Base-by-base conservation (phyloP, 2,113 vertebrate species). In the Microtus ochrogaster region DNA sequence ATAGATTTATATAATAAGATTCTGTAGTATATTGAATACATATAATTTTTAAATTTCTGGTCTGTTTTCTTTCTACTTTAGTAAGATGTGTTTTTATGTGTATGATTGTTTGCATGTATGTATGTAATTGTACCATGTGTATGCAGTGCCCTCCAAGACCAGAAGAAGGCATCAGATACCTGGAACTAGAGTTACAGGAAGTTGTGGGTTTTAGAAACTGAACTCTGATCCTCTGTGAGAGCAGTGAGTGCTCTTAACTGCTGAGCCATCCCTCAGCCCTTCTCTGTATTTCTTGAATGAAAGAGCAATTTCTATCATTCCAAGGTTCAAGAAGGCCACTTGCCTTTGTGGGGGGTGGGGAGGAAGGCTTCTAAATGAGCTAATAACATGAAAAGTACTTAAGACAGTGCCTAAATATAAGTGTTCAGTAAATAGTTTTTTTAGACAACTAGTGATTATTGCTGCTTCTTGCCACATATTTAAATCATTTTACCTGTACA, bases 251-350 rank as follows among this genome's bases (percentile, higher is more conserved):
- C 17, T 72, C 70, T 8, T 72, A 72, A 72, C 36, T 21, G 36
- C 16, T n/a, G 36, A 72, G 17, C 36, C 70, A 72, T 72, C 8
- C 39, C 44, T 77, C 12, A 30, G n/a, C 44, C 74, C 3, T 17
- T 77, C 26, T 86, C 70, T 90, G 47, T 93, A 65, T 78, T 70
- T 92, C 28, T 90, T 94, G 44, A 90, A 24, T 86, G n/a, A 90
- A 96, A n/a, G n/a, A 92, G 11, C 9, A 70, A 36, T 70, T 70
- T n/a, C 68, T 70, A 0, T 21, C 70, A 63, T 68, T 96, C 65
- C 47, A 68, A 86, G 49, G 36, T 85, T 95, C 81, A 76, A 66
- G 55, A n/a, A 91, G 72, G 72, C 39, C 22, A 73, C 44, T 41
- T 65, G 61, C 36, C 44, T 92, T n/a, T 58, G 74, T 12, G 24